Percentiles rank a stretch among this genome's conserved stretches.
These are phyloP conservation scores for Bagarius yarrelli DNA, from an alignment of 2,113 vertebrate species.

Conservation along the genomic window DNA sequence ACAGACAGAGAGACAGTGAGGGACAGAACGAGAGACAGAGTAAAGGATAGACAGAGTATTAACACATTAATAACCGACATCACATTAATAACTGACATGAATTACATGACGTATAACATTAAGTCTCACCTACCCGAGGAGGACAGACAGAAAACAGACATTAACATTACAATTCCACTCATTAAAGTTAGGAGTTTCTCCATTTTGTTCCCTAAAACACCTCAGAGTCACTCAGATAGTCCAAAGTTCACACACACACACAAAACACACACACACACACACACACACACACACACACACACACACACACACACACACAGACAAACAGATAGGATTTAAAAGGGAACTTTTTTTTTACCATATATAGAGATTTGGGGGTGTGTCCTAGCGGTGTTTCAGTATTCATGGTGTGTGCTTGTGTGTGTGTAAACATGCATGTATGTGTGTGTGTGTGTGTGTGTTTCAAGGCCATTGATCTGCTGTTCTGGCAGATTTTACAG, in stretches of 20 bases:
- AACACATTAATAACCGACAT: too few species aligned
- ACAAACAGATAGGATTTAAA: too few species aligned
- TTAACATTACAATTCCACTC: not conserved
- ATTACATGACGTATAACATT: not conserved
- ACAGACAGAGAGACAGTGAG: not conserved
- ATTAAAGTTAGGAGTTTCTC: constrained; percentile 3
- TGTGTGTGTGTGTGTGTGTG: too few species aligned
- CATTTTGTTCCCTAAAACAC: not conserved
- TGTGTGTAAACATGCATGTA: too few species aligned
- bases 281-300: constrained; percentile 12
- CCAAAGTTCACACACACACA: constrained; percentile 24
- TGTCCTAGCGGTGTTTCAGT: too few species aligned
- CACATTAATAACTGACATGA: too few species aligned
- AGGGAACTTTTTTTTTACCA: too few species aligned
- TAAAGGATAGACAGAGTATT: not conserved
- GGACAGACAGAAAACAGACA: not conserved
- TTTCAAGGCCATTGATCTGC: too few species aligned
- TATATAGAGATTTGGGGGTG: too few species aligned
- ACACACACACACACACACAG: not conserved
- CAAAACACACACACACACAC: not conserved
- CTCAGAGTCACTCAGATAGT: not conserved
- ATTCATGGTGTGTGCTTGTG: too few species aligned
- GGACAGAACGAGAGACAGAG: not conserved
- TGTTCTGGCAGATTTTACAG: too few species aligned
- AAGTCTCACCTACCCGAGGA: not conserved